Base-by-base conservation (phyloP, 2,113 vertebrate genomes). In the Onychostruthus taczanowskii region DNA sequence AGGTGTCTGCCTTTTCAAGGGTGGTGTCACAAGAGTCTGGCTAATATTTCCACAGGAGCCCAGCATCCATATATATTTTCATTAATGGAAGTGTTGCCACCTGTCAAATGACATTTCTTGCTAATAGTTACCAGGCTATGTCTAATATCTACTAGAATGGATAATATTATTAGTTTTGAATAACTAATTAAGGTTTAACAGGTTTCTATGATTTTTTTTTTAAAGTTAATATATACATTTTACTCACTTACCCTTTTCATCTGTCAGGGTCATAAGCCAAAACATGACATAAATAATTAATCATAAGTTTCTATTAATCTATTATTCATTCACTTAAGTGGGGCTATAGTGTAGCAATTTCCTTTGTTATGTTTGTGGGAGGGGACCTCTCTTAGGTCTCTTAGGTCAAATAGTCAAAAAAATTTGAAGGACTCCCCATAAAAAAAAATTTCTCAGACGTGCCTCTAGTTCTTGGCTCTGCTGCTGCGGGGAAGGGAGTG, bases 321-420 rank as follows among this genome's bases (percentile, higher is more conserved):
- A 92, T 94, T 93, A 95, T 96, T 97, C 41, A 96, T 92, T 90
- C 88, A 94, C 73, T 84, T 90, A 87, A 94, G 90, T 96, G 85
- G 73, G 72, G 35, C 64, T 94, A 53, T 41, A 88, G 23, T 35
- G 33, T 68, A 89, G 89, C 1, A 22, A 90, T 75, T 94, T 86
- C 62, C 84, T 94, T 93, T 89, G 92, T 95, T 96, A 61, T 73
- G 58, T 87, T 90, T 92, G 79, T 89, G 73, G 86, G 90, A 93
- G 92, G 68, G 56, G 93, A 93, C 20, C 53, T 83, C 79, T 90
- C 88, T 90, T 80, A 89, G 62, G 44, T 87, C 74, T 64, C 41
- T 41, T 41, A 41, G 41, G 41, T 41, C 80, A 94, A 95, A 86
- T 76, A 92, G 61, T 89, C 52, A 89, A 81, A 97, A 93, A 82